Base-by-base conservation (phyloP, 2,797 vertebrate genomes). In the Cetoscarus ocellatus region DNA sequence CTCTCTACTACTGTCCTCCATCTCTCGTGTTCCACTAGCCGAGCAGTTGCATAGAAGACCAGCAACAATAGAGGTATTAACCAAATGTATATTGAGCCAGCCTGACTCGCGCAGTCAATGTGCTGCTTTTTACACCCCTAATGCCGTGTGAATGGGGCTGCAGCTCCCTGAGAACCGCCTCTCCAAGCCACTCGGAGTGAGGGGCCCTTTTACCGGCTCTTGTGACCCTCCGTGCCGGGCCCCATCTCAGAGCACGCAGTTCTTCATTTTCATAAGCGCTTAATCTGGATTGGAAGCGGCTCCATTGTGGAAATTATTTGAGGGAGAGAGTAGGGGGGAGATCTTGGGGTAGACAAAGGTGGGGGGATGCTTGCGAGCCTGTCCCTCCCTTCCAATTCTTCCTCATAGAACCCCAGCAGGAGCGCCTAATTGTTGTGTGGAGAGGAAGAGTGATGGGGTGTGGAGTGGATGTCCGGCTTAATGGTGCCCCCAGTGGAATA, bases 1-100 rank as follows among this genome's bases (percentile, higher is more conserved):
- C 72, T 78, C 80, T 87, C 71, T 73, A 69, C 71, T 70, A 69
- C 84, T 65, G 70, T 81, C 71, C 77, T 83, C 64, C 70, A 75
- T 56, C 76, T 70, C 63, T 51, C 13, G 17, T 53, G 59, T 61
- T 78, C 70, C 60, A 59, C 81, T 73, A 69, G 75, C 69, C 69
- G 79, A 85, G 85, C 84, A 69, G 85, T 62, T 67, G 34, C 44
- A 51, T 7, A 67, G 61, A 75, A 60, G 72, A 67, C 64, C 50
- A 15, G 55, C n/a, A 39, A 91, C 91, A 92, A 91, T 87, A 79
- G 84, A 68, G 84, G 89, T 77, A 88, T 92, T 90, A 91, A 83
- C 80, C 77, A 80, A 83, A 86, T 88, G 88, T 77, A 89, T 81
- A 80, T 73, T 81, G 81, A 82, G 77, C 79, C 70, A 70, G 76